Evolutionary conservation across 2,113 vertebrate species (phyloP), one percentile per base, ranked within the genome.

Genomic region (Corvus moneduloides): DNA sequence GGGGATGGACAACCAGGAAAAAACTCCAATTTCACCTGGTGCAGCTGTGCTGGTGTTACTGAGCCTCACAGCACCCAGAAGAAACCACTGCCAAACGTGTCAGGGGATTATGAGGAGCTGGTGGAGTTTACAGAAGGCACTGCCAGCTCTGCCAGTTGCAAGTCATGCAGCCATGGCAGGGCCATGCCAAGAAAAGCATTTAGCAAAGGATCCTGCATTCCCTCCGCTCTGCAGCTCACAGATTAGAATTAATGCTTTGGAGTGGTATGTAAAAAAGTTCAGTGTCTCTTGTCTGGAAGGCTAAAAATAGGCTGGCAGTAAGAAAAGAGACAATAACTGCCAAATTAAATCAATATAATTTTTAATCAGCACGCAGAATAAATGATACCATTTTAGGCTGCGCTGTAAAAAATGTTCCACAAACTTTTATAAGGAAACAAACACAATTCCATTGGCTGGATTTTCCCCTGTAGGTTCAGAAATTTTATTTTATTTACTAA

Each of bases 291-390:
- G 8, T 75, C 37, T 75, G 73, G n/a, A 59, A 95, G 80, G 91
- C 78, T 94, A 93, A 95, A 89, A 92, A 84, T 84, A 94, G 62
- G 28, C 21, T 93, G 92, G 80, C 80, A 94, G 52, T 58, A 89
- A 81, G 68, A 83, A 90, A 81, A 83, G 44, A 84, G 86, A 55
- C 44, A 94, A 46, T 68, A 82, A 86, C 46, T 95, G 92, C 90
- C 92, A 94, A 96, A 89, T 87, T 87, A 90, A 90, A 94, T 94
- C 64, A 92, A 90, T 94, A 68, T 92, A 66, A 81, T 88, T 94
- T 95, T 92, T 88, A 92, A 89, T 76, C 62, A 68, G 87, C 58
- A 6, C 5, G 39, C 81, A 82, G 87, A 82, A 84, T 89, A 95
- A 93, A 89, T 55, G 12, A 84, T 92, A 22, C 61, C 41, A 39